Conservation (phyloP, 2,888 invertebrate genomes). For the Mythimna ferrago region DNA sequence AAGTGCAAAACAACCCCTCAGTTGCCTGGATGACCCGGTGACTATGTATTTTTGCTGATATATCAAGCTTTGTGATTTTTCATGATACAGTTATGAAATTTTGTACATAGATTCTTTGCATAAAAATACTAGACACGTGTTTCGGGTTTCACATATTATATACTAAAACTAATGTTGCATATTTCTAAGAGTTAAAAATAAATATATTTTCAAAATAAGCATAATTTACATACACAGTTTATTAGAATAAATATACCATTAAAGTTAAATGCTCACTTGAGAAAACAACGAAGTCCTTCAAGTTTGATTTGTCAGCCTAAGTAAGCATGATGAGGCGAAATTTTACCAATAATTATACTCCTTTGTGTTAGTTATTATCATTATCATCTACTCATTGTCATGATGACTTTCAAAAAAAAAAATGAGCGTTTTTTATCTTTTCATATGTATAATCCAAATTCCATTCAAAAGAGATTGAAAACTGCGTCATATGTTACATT, state of each 20-base stretch:
- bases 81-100: too few relatives aligned
- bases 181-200: background rate
- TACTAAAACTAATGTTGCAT: too few relatives aligned
- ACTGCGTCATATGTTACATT: background rate
- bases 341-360: background rate
- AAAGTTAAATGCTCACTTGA: conserved; percentile 5
- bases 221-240: background rate
- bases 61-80: too few relatives aligned
- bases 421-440: background rate
- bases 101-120: too few relatives aligned
- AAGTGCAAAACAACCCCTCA: too few relatives aligned
- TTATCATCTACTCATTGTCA: conserved; percentile 11
- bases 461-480: background rate
- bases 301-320: conserved; percentile 14
- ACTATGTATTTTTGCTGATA: too few relatives aligned
- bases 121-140: too few relatives aligned
- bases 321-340: conserved; percentile 22
- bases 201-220: background rate
- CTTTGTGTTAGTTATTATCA: background rate
- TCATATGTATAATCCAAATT: background rate
- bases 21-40: too few relatives aligned
- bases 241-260: background rate
- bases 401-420: conserved; percentile 20
- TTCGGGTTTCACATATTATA: too few relatives aligned
- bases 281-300: conserved; percentile 28